phyloP scores from a whole-genome alignment of 53 echinoderm and acorn worm genomes.

The Apostichopus leukothele region DNA sequence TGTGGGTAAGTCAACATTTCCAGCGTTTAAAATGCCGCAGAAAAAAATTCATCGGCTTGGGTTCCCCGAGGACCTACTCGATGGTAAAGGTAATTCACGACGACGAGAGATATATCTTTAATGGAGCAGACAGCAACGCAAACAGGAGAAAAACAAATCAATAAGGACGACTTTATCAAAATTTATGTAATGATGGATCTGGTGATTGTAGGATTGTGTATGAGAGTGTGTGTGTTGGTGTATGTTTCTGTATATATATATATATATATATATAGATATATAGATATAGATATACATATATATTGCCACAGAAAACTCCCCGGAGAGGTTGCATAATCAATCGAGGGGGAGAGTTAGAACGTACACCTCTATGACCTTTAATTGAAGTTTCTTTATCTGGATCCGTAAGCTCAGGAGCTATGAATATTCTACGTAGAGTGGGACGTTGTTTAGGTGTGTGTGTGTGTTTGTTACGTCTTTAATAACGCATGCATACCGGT shows the following conservation, averaged over 20 bases:
- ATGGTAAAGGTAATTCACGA: slow-evolving; percentile 27
- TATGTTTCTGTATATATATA: slow-evolving; percentile 10
- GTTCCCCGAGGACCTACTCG: slow-evolving; percentile 40
- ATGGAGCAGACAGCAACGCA: not conserved
- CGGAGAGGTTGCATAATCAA: not conserved
- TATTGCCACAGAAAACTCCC: not conserved
- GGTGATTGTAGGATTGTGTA: slow-evolving; percentile 6
- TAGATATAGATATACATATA: not conserved
- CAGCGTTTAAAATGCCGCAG: slow-evolving; percentile 28
- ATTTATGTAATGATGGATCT: slow-evolving; percentile 27
- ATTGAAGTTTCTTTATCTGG: too few species aligned
- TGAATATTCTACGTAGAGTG: too few species aligned
- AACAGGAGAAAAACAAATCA: slow-evolving; percentile 26
- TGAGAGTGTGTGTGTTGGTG: slow-evolving; percentile 19
- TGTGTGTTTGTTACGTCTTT: too few species aligned
- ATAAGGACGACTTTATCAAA: slow-evolving; percentile 26
- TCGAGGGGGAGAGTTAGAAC: not conserved
- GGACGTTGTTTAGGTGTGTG: too few species aligned
- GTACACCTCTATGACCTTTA: too few species aligned
- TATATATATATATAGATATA: not conserved
- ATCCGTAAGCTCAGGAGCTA: too few species aligned
- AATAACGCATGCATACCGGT: too few species aligned
- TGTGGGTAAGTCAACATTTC: slow-evolving; percentile 36
- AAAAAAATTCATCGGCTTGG: slow-evolving; percentile 30
- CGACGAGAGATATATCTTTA: not conserved